Conservation (phyloP, 2,797 vertebrate genomes). For the Enteromius argenteus region DNA sequence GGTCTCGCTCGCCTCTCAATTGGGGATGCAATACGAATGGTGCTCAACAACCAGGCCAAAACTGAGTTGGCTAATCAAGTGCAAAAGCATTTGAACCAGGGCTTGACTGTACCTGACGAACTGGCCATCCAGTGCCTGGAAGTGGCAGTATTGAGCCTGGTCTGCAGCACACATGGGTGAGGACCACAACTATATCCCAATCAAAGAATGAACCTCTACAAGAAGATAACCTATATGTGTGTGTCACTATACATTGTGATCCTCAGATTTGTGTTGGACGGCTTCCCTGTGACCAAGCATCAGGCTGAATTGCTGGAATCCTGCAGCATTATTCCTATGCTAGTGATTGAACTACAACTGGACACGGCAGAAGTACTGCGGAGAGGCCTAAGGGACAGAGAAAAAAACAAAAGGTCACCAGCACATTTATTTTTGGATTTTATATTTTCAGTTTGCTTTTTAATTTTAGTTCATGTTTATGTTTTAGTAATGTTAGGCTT, state of each 20-base stretch:
- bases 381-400: conserved; percentile 83
- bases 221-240: conserved; percentile 8
- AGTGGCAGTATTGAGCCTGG: conserved; percentile 80
- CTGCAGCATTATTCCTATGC: conserved; percentile 85
- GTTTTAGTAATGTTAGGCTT: too few relatives aligned
- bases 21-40: conserved; percentile 80
- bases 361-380: conserved; percentile 85
- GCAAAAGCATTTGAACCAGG: conserved; percentile 81
- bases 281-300: conserved; percentile 86
- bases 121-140: conserved; percentile 88
- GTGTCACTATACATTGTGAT: conserved; percentile 4
- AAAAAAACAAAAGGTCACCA: conserved; percentile 79
- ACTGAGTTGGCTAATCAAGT: conserved; percentile 81
- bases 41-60: conserved; percentile 78
- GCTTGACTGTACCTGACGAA: conserved; percentile 85
- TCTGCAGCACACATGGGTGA: conserved; percentile 86
- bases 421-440: not conserved
- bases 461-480: not conserved
- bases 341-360: conserved; percentile 87
- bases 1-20: conserved; percentile 85
- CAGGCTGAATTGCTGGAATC: conserved; percentile 85
- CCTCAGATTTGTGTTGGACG: conserved; percentile 90
- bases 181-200: not conserved
- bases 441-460: not conserved
- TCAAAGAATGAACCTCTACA: conserved; percentile 2